Base-by-base conservation (phyloP, 2,797 vertebrate species). In the Hyperoplus lanceolatus region DNA sequence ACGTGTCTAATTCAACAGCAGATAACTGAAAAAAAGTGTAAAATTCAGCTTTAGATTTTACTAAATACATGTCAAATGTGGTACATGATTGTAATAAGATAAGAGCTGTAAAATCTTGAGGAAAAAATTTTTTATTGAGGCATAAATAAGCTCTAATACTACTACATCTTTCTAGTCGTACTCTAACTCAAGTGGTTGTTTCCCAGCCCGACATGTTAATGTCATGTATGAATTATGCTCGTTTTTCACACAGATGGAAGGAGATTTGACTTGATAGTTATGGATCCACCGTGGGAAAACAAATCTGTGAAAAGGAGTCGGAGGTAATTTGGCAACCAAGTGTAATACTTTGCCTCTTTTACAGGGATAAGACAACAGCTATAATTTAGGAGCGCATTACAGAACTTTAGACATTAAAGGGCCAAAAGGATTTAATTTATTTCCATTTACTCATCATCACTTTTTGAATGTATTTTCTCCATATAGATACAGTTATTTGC, bases 201-300 rank as follows among this genome's bases (percentile, higher is more conserved):
- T 71, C 14, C 15, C 53, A 29, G 56, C 49, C n/a, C 50, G 63
- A 74, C 4, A 15, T 1, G 3, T 29, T 29, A 29, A 29, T 29
- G 29, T 29, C 29, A 29, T 58, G 36, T 62, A 62, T 54, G 0
- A 11, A 75, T 55, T 13, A 45, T 86, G 67, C 62, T 67, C 69
- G 49, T 88, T 84, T 84, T 14, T 92, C 71, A 45, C 80, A 43
- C 91, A 99, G 98, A 92, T 80, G 93, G 94, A 82, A 96, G 91
- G 73, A 97, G 85, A 60, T 99, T 96, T 56, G 95, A 96, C 74
- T 79, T 97, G 15, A 98, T 99, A 85, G 95, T 99, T 58, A 93
- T 99, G 41, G 98, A 99, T 91, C 97, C 98, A 65, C 98, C 97
- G 0, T 99, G 98, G 98, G 96, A 98, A 93, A 99, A 99, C 90